These are phyloP conservation scores for Muntiacus muntjak DNA, from an alignment of 2,113 vertebrate genomes.

Conservation along the genomic window DNA sequence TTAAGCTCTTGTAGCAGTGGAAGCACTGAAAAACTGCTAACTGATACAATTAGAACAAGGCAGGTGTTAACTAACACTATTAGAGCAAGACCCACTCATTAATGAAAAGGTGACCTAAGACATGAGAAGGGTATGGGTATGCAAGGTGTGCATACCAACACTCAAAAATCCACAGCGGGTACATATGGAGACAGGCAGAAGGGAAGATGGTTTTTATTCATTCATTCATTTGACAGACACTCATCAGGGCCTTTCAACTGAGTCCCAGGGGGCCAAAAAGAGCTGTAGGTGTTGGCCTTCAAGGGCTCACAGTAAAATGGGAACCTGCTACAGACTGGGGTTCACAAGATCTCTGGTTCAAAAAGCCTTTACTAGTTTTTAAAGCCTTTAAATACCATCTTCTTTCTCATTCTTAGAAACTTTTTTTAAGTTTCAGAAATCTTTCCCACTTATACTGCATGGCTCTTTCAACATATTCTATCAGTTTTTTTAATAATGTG, in stretches of 20 bases:
- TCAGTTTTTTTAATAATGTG: background rate
- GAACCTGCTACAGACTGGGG: background rate
- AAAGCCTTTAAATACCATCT: background rate
- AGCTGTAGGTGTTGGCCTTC: background rate
- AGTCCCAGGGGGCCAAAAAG: background rate
- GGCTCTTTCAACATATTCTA: background rate
- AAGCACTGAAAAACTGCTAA: background rate
- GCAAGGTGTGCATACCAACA: background rate
- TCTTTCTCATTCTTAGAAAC: background rate
- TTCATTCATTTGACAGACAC: background rate
- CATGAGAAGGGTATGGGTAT: accelerated
- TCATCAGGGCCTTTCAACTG: background rate
- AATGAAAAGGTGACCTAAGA: background rate
- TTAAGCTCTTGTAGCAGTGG: background rate
- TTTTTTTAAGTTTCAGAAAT: background rate
- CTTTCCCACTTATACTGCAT: background rate
- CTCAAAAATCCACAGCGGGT: no score
- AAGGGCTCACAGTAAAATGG: background rate
- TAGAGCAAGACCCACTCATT: background rate
- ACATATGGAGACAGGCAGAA: background rate
- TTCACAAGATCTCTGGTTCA: background rate
- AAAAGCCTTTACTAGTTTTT: background rate
- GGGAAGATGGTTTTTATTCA: background rate
- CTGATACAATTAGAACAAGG: background rate
- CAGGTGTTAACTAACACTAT: background rate